Conservation (phyloP, 2,113 vertebrate genomes). For the Daubentonia madagascariensis region DNA sequence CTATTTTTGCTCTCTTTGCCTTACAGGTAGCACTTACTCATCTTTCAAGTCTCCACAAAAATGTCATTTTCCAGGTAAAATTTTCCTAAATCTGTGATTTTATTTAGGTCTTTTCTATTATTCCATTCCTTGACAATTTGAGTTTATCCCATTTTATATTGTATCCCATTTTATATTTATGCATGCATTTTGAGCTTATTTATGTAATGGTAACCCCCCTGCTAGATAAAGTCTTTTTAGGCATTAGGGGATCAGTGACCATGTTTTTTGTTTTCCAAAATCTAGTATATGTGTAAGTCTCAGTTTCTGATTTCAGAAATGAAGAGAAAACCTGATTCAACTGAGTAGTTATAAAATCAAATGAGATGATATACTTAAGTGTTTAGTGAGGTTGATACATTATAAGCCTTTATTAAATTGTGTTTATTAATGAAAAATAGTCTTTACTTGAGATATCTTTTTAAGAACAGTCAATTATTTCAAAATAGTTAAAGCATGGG, state of each 20-base stretch:
- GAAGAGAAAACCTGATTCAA: not conserved
- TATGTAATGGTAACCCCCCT: not conserved
- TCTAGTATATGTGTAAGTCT: not conserved
- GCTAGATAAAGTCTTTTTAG: not conserved
- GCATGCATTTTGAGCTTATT: not conserved
- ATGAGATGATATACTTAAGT: not conserved
- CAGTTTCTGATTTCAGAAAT: not conserved
- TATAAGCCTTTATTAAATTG: not conserved
- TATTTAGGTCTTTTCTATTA: not conserved
- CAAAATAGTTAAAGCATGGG: not conserved
- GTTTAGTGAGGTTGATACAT: not conserved
- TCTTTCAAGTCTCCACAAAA: not conserved
- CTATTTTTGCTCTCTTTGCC: not conserved
- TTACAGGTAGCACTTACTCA: not conserved
- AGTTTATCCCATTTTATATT: too few relatives aligned
- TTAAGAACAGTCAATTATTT: not conserved
- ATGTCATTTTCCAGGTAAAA: not conserved
- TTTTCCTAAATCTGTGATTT: not conserved
- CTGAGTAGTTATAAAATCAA: not conserved
- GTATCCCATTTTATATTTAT: not conserved
- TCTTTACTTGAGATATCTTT: not conserved
- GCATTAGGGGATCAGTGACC: rapidly evolving
- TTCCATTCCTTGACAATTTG: not conserved
- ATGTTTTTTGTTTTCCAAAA: not conserved
- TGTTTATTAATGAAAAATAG: not conserved